These are phyloP conservation scores for Rhinopomastus cyanomelas DNA, from an alignment of 2,113 vertebrate genomes.

Conservation along the genomic window DNA sequence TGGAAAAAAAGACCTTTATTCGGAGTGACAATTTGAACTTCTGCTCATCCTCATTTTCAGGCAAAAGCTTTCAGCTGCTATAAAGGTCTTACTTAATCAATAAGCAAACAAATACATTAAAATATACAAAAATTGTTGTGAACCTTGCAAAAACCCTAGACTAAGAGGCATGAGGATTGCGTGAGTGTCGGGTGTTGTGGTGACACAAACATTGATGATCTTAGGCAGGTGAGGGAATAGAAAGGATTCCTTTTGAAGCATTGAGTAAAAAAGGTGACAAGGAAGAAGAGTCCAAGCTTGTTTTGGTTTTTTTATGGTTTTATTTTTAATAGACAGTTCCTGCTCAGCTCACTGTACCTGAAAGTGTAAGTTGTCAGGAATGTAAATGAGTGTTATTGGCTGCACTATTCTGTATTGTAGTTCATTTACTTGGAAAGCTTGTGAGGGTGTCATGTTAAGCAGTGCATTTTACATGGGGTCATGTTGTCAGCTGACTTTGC, in stretches of 20 bases:
- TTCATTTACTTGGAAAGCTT: neutral
- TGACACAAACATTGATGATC: neutral
- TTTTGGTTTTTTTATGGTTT: no score
- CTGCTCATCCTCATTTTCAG: neutral
- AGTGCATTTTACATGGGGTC: neutral
- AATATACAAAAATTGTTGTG: neutral
- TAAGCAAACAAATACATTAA: no score
- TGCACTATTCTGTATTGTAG: neutral
- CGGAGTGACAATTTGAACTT: neutral
- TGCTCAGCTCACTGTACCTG: fast-evolving
- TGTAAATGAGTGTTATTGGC: neutral
- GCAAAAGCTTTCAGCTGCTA: neutral
- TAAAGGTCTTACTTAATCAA: neutral
- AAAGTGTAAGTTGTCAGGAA: neutral
- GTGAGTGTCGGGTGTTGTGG: fast-evolving
- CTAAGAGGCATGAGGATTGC: neutral
- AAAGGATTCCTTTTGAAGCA: neutral
- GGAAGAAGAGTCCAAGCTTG: neutral
- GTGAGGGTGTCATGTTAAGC: neutral
- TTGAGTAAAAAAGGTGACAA: neutral
- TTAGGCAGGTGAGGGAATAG: neutral
- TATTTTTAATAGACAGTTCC: no score
- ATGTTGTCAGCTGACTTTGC: neutral
- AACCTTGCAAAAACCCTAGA: neutral
- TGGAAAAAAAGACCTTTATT: neutral